These are phyloP conservation scores for Polydrusus cervinus DNA, from an alignment of 2,888 invertebrate genomes.

Conservation along the genomic window DNA sequence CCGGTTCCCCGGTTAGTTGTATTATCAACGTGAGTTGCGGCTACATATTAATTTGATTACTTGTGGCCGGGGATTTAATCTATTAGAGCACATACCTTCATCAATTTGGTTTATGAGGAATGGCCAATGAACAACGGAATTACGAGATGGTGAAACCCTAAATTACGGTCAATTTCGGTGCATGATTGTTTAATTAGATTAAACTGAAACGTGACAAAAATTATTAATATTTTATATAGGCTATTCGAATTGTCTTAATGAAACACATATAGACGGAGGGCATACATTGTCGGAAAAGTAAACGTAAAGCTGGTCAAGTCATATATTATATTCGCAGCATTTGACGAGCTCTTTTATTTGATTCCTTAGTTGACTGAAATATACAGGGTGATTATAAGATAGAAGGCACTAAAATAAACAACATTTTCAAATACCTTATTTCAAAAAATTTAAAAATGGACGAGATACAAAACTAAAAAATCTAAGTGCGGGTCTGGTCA, in stretches of 20 bases:
- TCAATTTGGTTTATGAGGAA: conserved; percentile 33
- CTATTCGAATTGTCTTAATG: too few relatives aligned
- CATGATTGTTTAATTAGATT: conserved; percentile 1
- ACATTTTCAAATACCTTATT: too few relatives aligned
- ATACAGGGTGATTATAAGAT: too few relatives aligned
- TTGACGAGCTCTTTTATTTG: too few relatives aligned
- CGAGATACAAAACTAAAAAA: too few relatives aligned
- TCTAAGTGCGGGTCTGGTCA: too few relatives aligned
- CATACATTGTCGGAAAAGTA: too few relatives aligned
- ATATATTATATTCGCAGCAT: too few relatives aligned
- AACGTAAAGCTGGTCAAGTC: too few relatives aligned
- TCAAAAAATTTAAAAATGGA: too few relatives aligned
- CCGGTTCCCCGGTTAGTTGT: background rate
- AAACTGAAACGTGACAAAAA: conserved; percentile 1
- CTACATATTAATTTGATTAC: conserved; percentile 30
- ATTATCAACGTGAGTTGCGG: conserved; percentile 17
- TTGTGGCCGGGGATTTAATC: conserved; percentile 10
- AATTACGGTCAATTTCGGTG: conserved; percentile 20
- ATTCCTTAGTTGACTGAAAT: too few relatives aligned
- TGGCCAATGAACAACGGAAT: conserved; percentile 26
- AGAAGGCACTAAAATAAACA: too few relatives aligned
- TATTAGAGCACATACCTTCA: conserved; percentile 27
- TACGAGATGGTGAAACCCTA: conserved; percentile 20
- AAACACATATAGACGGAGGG: background rate
- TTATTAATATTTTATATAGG: background rate